Base-by-base conservation (phyloP, 2,797 vertebrate genomes). In the Sebastes kiyomatsui region DNA sequence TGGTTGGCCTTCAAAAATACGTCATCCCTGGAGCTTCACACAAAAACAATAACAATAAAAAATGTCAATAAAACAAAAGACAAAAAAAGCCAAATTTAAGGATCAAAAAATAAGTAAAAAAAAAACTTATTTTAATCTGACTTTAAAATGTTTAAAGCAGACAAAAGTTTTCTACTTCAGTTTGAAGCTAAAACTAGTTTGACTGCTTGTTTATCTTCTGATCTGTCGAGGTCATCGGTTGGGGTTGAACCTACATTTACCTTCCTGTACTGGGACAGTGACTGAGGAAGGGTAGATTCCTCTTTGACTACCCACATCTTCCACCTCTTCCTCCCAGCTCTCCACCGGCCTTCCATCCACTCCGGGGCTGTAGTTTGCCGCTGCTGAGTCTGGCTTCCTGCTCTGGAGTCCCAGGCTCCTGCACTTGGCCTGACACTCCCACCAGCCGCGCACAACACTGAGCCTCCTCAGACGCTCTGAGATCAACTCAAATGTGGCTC, bases 351-450 rank as follows among this genome's bases (percentile, higher is more conserved):
- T 92, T 84, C 80, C 93, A 46, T 94, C 95, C 94, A 93, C 88
- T 90, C 95, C 96, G 64, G 90, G 93, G 92, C 94, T 95, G 93
- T 96, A 96, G 87, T 93, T 94, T 74, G 92, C 91, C 92, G 93
- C 96, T 88, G 87, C 90, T 93, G 83, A 80, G 25, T 93, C 96
- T 94, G 88, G 94, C 95, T 94, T 97, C 95, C 86, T 96, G 96
- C 90, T 96, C 96, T 88, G 94, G 79, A 95, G 94, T 87, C 94
- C 93, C 87, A 98, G 96, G 55, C 96, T 97, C 94, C 96, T 97
- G 91, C 97, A 96, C 93, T 98, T 96, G 91, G 96, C 95, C 90
- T 94, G 95, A 91, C 97, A 97, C 93, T 98, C 96, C 93, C 96
- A 96, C 97, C 97, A 98, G 87, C 96, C 96, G 93, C 96, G 97